These are phyloP conservation scores for Drosophila suboccidentalis DNA, from an alignment of 2,888 invertebrate species.

Conservation along the genomic window DNA sequence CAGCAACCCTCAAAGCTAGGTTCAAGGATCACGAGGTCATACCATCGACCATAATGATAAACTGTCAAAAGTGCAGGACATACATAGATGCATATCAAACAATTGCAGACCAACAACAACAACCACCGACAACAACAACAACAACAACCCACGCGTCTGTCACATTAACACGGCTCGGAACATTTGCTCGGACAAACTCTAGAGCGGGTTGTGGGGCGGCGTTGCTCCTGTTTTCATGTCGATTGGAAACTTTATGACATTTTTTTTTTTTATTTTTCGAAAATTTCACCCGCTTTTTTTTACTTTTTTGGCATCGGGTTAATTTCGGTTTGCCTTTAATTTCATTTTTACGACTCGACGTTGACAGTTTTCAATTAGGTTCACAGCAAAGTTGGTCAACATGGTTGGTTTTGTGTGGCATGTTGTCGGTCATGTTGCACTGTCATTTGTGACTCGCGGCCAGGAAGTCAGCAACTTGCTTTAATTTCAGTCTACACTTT, in stretches of 20 bases:
- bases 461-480: constrained; percentile 32
- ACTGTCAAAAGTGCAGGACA: constrained; percentile 58
- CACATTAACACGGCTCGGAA: constrained; percentile 59
- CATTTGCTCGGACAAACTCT: not conserved
- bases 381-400: not conserved
- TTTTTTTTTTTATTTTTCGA: constrained; percentile 12
- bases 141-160: constrained; percentile 65
- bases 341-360: constrained; percentile 40
- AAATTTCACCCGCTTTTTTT: constrained; percentile 20
- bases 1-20: constrained; percentile 17
- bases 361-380: constrained; percentile 72
- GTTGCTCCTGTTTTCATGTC: constrained; percentile 50
- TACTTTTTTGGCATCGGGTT: constrained; percentile 38
- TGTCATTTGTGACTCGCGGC: not conserved
- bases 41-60: constrained; percentile 58
- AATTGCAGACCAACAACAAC: constrained; percentile 31
- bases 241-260: constrained; percentile 68
- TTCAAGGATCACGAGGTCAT: constrained; percentile 29
- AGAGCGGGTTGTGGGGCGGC: not conserved
- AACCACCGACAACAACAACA: constrained; percentile 23
- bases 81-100: constrained; percentile 58
- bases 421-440: constrained; percentile 27
- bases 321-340: constrained; percentile 51
- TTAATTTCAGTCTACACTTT: constrained; percentile 12
- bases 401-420: constrained; percentile 34